Evolutionary conservation across 2,113 vertebrate species (phyloP), one percentile per base, ranked within the genome.

Genomic region (Platichthys stellatus): DNA sequence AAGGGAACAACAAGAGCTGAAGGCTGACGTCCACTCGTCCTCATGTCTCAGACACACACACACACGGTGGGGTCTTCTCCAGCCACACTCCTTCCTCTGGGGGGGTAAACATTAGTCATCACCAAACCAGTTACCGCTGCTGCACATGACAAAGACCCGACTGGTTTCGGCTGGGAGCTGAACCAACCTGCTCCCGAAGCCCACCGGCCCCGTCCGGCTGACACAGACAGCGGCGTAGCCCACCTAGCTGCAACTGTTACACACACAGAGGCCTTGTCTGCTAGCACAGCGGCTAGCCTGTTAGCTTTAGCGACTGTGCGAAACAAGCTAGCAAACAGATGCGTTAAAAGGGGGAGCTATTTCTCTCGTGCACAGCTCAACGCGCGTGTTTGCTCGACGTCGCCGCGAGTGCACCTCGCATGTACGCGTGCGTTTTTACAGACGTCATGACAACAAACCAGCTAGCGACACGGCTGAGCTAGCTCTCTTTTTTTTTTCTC

Each of bases 101-200:
- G 5, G 45, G 31, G 58, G 86, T 83, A 85, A 89, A 90, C 85
- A 86, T 82, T 56, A 85, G 45, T 85, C 83, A 90, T 79, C 77
- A 77, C 4, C 6, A 7, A 9, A 35, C 31, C 77, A 24, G 64
- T 2, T 63, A 72, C 69, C 53, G 23, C 23, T 38, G 38, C 54
- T 18, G 76, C 49, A 73, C 60, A 38, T 63, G 75, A 84, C 80
- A 74, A 68, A 23, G 13, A 35, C 61, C 9, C 11, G 35, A 3
- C 3, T 14, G 47, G 57, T 70, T 73, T 72, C 58, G 80, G 70
- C 63, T 70, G 75, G 75, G 31, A 81, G 64, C 77, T 31, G 47
- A 53, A 65, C 74, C 43, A 66, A 81, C 80, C 74, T 62, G 72
- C 45, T 66, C 49, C 38, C 2, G 45, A 62, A 72, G 72, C 61